Evolutionary conservation across 2,113 vertebrate species (phyloP).

Genomic region (Urocitellus parryii): DNA sequence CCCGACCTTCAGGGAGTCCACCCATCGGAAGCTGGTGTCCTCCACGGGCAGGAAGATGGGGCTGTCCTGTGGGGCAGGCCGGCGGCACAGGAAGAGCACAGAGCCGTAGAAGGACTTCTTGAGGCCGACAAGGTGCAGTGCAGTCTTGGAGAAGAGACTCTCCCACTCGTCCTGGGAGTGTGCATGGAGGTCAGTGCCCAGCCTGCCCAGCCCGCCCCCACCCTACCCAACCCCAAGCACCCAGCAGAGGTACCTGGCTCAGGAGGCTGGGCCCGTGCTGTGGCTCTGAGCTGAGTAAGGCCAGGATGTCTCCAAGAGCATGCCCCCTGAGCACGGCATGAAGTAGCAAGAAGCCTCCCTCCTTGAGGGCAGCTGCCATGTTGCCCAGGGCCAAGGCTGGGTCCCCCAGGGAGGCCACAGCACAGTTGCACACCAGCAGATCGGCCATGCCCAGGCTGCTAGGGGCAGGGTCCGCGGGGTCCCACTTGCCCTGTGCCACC

Average conservation of each 20-base stretch:
- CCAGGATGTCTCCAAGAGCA: constrained; percentile 90
- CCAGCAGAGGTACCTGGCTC: constrained; percentile 88
- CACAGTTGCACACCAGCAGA: constrained; percentile 93
- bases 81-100: constrained; percentile 92
- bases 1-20: constrained; percentile 94
- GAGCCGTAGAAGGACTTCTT: constrained; percentile 95
- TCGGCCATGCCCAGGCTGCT: constrained; percentile 86
- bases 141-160: constrained; percentile 85
- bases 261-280: constrained; percentile 86
- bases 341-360: constrained; percentile 94
- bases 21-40: constrained; percentile 92
- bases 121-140: constrained; percentile 88
- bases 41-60: constrained; percentile 91
- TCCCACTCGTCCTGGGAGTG: constrained; percentile 92
- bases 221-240: accelerated
- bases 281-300: constrained; percentile 89
- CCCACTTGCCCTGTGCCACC: constrained; percentile 89
- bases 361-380: constrained; percentile 90
- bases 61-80: constrained; percentile 73
- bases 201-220: accelerated
- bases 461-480: constrained; percentile 88
- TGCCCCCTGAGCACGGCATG: constrained; percentile 93
- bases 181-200: accelerated
- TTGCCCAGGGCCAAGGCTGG: constrained; percentile 86
- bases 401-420: constrained; percentile 80